Conservation (phyloP, 2,113 vertebrate species). For the Anhinga rufa region DNA sequence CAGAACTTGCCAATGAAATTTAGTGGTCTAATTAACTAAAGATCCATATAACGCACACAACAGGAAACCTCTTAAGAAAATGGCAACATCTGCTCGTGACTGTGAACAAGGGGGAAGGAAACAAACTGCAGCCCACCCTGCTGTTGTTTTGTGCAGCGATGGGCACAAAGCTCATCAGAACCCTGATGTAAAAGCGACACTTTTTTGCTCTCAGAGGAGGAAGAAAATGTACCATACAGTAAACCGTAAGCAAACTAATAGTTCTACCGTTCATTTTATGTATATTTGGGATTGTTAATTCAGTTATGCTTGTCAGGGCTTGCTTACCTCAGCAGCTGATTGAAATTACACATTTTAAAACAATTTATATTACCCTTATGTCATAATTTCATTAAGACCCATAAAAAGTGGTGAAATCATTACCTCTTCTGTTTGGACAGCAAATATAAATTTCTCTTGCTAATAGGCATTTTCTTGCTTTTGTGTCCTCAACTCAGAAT, state of each 20-base stretch:
- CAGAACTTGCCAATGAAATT: not conserved
- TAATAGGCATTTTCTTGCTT: not conserved
- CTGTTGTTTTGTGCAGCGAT: not conserved
- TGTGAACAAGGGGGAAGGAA: not conserved
- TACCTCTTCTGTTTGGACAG: not conserved
- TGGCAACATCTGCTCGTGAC: not conserved
- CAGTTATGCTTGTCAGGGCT: not conserved
- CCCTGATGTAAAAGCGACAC: accelerated
- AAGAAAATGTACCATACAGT: not conserved
- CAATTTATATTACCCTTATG: not conserved
- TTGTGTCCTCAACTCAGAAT: not conserved
- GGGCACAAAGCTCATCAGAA: not conserved
- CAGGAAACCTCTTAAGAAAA: not conserved
- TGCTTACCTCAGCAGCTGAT: not conserved
- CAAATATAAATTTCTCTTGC: not conserved
- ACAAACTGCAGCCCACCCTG: not conserved
- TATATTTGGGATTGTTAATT: not conserved
- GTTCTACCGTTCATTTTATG: not conserved
- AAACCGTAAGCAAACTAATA: not conserved
- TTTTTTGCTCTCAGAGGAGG: not conserved
- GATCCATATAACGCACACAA: not conserved
- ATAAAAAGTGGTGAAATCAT: constrained; percentile 3
- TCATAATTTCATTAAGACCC: not conserved
- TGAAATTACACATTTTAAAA: not conserved
- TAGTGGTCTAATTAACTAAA: not conserved